Conservation (phyloP, 2,113 vertebrate species). For the Hiodon alosoides region DNA sequence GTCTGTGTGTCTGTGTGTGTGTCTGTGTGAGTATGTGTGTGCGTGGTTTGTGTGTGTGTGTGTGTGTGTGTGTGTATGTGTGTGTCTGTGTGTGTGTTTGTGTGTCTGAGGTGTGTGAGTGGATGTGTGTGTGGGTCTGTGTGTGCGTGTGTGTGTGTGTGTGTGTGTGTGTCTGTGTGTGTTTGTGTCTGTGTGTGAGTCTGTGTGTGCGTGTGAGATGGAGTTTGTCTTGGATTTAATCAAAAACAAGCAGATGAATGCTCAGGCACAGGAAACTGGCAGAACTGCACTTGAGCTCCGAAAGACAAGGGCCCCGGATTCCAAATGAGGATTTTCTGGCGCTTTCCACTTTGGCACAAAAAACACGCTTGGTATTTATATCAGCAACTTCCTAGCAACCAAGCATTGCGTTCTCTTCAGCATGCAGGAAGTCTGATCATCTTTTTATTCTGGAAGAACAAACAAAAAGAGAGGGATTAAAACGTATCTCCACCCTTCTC, state of each 20-base stretch:
- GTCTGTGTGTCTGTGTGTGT: slow-evolving; percentile 16
- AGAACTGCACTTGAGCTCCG: slow-evolving; percentile 31
- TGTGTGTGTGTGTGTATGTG: neutral
- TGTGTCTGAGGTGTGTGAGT: no score
- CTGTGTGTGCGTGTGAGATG: neutral
- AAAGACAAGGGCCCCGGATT: slow-evolving; percentile 16
- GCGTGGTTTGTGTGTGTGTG: neutral
- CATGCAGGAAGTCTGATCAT: slow-evolving; percentile 21
- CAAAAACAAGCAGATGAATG: slow-evolving; percentile 40
- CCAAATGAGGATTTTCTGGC: slow-evolving; percentile 33
- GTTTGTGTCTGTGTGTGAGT: neutral
- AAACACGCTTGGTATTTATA: slow-evolving; percentile 28
- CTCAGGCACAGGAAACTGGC: slow-evolving; percentile 31
- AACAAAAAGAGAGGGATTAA: slow-evolving; percentile 27
- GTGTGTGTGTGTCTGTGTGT: slow-evolving; percentile 3
- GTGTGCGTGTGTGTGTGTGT: slow-evolving; percentile 4
- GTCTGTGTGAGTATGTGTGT: slow-evolving; percentile 3
- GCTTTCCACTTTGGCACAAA: slow-evolving; percentile 27
- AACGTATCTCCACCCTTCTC: slow-evolving; percentile 16
- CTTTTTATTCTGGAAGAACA: slow-evolving; percentile 15
- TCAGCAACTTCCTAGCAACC: slow-evolving; percentile 25
- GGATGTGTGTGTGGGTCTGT: no score
- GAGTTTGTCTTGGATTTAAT: slow-evolving; percentile 46
- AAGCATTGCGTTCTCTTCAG: slow-evolving; percentile 1
- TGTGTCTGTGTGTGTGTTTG: neutral